A percentile compares a stretch with the other conserved stretches of the same genome.
Conservation (phyloP, 2,113 vertebrate species). For the Vimba vimba region DNA sequence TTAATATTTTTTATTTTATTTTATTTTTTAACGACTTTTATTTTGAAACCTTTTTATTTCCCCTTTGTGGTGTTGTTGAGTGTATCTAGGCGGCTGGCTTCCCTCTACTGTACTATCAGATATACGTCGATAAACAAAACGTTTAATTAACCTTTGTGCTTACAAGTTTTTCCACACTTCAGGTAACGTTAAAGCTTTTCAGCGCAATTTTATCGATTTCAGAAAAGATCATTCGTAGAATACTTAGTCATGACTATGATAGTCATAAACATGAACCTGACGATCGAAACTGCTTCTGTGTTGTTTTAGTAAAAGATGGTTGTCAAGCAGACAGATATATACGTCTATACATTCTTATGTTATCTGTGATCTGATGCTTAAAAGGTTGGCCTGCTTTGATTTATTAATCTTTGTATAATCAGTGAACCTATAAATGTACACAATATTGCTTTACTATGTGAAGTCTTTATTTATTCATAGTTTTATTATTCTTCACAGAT, state of each 20-base stretch:
- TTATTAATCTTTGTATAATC: background rate
- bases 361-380: background rate
- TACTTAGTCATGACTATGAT: background rate
- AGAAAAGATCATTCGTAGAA: background rate
- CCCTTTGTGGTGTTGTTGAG: background rate
- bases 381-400: background rate
- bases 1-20: too few relatives aligned
- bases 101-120: background rate
- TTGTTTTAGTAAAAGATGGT: background rate
- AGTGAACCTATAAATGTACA: background rate
- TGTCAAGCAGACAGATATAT: background rate
- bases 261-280: background rate
- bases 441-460: background rate
- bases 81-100: background rate
- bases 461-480: background rate
- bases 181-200: constrained; percentile 3
- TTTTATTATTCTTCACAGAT: constrained; percentile 49
- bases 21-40: background rate
- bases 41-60: background rate
- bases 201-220: background rate
- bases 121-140: background rate
- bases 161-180: background rate
- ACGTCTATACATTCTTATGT: background rate
- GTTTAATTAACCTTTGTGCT: background rate
- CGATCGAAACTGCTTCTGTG: background rate